Evolutionary conservation across 2,113 vertebrate species (phyloP), one percentile per base, ranked within the genome.

Genomic region (Phalacrocorax brasilianus): DNA sequence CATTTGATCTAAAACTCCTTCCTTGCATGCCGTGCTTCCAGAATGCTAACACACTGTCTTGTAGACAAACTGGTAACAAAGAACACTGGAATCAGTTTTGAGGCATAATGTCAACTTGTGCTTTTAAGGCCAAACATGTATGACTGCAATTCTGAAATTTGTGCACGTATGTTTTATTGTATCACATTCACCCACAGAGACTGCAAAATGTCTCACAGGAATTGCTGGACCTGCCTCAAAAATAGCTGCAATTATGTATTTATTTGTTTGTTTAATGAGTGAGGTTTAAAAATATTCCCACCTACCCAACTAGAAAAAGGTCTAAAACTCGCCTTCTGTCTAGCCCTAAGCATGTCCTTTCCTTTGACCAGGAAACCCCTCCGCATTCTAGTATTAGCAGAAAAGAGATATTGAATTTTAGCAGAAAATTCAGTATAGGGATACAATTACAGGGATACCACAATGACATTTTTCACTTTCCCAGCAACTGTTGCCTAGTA

Each of bases 11-110:
- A 94, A 99, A 99, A 96, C 99, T 99, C 95, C 99, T 98, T 66
- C 99, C 99, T 97, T 99, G 99, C 99, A 99, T 99, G 50, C 99
- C 99, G 0, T 99, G 99, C 68, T 99, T 99, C 99, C 99, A 99
- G 97, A 99, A 99, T 2, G 99, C 99, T 95, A 99, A 97, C 49
- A 99, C 99, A 12, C 99, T 99, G 97, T 99, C 99, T 96, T 99
- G 99, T 52, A 99, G 98, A 97, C 99, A 99, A 95, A 99, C 99
- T 99, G 95, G 85, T 33, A 97, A 92, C 92, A 97, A 96, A 94
- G 42, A 95, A 90, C 62, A 97, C 6, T 38, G 33, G 8, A 56
- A 77, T 97, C 77, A 97, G 73, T 77, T 89, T 33, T 85, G 27
- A 75, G 23, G 22, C 67, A 71, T 6, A 49, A 81, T 3, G 1